Base-by-base conservation (phyloP, 2,888 invertebrate species). In the Rhyacophila evoluta region DNA sequence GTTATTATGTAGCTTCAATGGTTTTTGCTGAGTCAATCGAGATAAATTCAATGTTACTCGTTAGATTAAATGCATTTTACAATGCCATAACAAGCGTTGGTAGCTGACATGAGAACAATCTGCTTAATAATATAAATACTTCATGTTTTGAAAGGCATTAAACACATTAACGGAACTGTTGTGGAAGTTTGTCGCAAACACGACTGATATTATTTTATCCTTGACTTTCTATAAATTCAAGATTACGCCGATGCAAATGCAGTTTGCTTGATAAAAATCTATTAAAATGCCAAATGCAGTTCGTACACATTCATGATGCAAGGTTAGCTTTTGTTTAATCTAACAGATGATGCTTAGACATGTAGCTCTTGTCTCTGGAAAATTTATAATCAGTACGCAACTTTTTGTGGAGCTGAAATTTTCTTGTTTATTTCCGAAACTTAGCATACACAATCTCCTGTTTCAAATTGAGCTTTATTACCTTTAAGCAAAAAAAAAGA, bases 161-260 rank as follows among this genome's bases (percentile, higher is more conserved):
- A 19, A 19, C 55, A 25, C 55, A 55, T 55, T 55, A 10, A 55
- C 19, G 19, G 6, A 33, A n/a, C n/a, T n/a, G n/a, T 33, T 33
- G 2, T 33, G 29, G 4, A 33, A 25, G 25, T 8, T 25, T 8
- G 55, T 55, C 55, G 10, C 55, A 10, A 55, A 55, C 8, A 2
- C 19, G 8, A 10, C 10, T 19, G 8, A 1, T 55, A 55, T 19
- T 25, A 55, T 55, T 55, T 55, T 55, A 55, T 55, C 55, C 55
- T 55, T 55, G 55, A 55, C 55, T 55, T 55, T 55, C 55, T 55
- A 55, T 55, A 55, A 12, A 55, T 55, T 55, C 55, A 55, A 55
- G 55, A 55, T 19, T 55, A 25, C 55, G 10, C 25, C 25, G 10
- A 10, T 55, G 55, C 19, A 10, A 19, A 15, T 19, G 55, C 55